Conservation (phyloP, 2,888 invertebrate species). For the Scaptomyza flava region DNA sequence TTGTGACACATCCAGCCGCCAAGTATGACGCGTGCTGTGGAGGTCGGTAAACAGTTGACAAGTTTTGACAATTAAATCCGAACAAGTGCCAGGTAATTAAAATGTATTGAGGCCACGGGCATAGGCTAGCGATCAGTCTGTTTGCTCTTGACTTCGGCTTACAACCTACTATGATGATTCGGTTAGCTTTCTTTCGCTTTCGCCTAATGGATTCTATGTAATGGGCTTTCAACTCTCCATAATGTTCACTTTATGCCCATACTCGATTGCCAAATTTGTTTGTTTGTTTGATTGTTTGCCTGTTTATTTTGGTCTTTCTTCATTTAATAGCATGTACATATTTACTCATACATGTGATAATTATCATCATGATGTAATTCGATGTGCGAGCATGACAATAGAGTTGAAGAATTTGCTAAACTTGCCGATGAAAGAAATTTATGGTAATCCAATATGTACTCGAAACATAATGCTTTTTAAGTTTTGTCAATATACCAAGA, state of each 20-base stretch:
- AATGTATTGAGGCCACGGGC: constrained; percentile 71
- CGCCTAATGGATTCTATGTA: constrained; percentile 75
- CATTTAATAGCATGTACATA: constrained; percentile 12
- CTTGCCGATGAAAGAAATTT: background rate
- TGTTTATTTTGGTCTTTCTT: constrained; percentile 36
- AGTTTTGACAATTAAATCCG: constrained; percentile 68
- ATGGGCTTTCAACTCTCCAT: constrained; percentile 39
- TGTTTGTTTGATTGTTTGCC: constrained; percentile 43
- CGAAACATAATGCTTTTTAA: too few species aligned
- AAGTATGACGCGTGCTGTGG: constrained; percentile 57
- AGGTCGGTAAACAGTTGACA: constrained; percentile 63
- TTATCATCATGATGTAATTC: constrained; percentile 53
- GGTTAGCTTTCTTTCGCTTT: constrained; percentile 58
- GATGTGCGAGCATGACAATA: constrained; percentile 3
- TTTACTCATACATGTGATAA: constrained; percentile 52
- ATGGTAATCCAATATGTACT: too few species aligned
- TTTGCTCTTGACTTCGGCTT: constrained; percentile 6
- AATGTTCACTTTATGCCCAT: constrained; percentile 28
- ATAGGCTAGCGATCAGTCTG: constrained; percentile 27
- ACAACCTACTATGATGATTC: constrained; percentile 1
- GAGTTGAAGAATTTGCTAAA: constrained; percentile 7
- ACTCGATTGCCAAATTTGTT: constrained; percentile 66
- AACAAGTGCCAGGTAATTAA: constrained; percentile 58
- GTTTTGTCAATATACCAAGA: too few species aligned
- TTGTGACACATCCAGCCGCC: constrained; percentile 71